phyloP scores from a whole-genome alignment of 2,888 invertebrate species.

The Machimus atricapillus region DNA sequence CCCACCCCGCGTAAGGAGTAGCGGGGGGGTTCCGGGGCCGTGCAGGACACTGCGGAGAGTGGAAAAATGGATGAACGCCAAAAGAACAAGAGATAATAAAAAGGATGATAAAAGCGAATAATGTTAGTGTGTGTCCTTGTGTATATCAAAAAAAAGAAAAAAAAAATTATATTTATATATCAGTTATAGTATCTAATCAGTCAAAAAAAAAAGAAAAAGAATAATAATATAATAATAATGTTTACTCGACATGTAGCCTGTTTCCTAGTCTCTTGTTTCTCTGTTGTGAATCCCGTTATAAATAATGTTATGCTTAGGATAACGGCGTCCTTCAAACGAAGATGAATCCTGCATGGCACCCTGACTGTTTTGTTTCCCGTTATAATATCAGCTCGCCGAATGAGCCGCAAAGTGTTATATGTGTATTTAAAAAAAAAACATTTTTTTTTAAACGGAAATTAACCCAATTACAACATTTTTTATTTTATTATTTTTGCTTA shows the following conservation, averaged over 20 bases:
- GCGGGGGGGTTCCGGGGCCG: neutral
- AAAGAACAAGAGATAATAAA: slow-evolving; percentile 31
- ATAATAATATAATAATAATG: neutral
- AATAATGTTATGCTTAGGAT: neutral
- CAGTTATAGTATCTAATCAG: neutral
- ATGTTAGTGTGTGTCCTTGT: slow-evolving; percentile 34
- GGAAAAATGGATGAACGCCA: slow-evolving; percentile 14
- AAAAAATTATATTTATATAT: neutral
- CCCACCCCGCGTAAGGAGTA: neutral
- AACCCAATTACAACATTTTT: neutral
- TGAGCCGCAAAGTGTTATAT: neutral
- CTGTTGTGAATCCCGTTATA: slow-evolving; percentile 26
- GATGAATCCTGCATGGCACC: neutral
- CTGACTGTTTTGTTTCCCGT: neutral
- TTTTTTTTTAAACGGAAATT: neutral
- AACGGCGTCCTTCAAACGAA: neutral
- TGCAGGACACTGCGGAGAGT: slow-evolving; percentile 27
- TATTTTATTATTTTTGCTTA: neutral
- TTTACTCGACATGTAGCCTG: slow-evolving; percentile 18
- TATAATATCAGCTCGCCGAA: neutral
- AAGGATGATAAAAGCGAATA: slow-evolving; percentile 28
- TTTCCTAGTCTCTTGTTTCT: slow-evolving; percentile 2
- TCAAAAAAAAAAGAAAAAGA: neutral
- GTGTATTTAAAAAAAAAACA: neutral
- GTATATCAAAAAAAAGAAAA: neutral